Evolutionary conservation across 2,113 vertebrate genomes (phyloP), one percentile per base, ranked within the genome.

Genomic region (Podilymbus podiceps): DNA sequence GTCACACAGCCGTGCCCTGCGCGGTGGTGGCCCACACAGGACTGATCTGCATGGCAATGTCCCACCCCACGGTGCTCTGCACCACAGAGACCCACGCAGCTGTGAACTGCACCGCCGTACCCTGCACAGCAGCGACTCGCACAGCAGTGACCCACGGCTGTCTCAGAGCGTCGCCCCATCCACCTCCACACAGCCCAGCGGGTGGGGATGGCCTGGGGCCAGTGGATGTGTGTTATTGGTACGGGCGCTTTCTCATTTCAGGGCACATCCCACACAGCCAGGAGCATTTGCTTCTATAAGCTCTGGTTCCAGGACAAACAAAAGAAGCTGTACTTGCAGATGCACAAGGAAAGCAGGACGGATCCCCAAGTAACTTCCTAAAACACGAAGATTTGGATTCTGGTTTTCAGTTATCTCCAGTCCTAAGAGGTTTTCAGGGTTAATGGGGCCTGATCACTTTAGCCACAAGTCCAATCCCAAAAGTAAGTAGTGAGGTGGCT

Each of bases 401-500:
- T 84, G 42, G 8, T 63, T 90, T 86, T 92, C 63, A 23, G 52
- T 74, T 90, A 46, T 31, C 38, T 94, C 77, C 58, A 53, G 66
- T 63, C 46, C 71, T 78, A 69, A 58, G 58, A 71, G 13, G 47
- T 89, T 93, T 95, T 74, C 21, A 67, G 62, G 55, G 78, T 92
- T 86, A 90, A 90, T 46, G 60, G n/a, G 68, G 77, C 47, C 33
- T 44, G 62, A 33, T 59, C 11, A 38, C 68, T 93, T 81, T 31
- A 92, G 81, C 35, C 66, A 94, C 89, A 94, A 87, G 40, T 47
- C 58, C 75, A 87, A 93, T 79, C 87, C 52, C 66, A 5, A 44
- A 60, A 89, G 52, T 38, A 85, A 67, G 11, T 15, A 40, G 60
- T 64, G 93, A 95, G 52, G 77, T 89, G 87, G 82, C 66, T 64